phyloP scores from a whole-genome alignment of 2,888 invertebrate genomes.

The Amblyjoppa fuscipennis region DNA sequence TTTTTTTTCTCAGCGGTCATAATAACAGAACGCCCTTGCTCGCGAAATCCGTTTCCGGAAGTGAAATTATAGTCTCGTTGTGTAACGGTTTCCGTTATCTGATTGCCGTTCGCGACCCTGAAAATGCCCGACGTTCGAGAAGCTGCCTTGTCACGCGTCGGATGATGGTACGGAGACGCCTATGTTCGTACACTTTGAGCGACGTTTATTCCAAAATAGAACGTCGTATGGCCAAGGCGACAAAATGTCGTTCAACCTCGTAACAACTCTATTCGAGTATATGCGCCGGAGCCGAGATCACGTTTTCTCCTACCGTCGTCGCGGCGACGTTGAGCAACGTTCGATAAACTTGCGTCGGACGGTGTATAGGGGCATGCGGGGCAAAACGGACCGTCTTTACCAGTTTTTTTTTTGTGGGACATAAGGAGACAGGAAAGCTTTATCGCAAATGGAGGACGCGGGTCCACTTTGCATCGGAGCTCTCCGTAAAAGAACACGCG shows the following conservation, averaged over 20 bases:
- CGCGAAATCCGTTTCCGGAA: conserved; percentile 33
- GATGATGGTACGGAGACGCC: conserved; percentile 15
- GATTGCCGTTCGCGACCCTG: conserved; percentile 49
- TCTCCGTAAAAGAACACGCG: too few relatives aligned
- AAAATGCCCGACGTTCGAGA: conserved; percentile 23
- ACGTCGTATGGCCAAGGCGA: conserved; percentile 36
- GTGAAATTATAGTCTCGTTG: conserved; percentile 23
- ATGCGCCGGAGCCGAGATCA: conserved; percentile 1
- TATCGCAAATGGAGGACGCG: too few relatives aligned
- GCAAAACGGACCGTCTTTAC: too few relatives aligned
- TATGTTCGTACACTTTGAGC: neutral
- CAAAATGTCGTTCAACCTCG: conserved; percentile 50
- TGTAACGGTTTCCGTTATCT: conserved; percentile 31
- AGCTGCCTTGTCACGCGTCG: conserved; percentile 25
- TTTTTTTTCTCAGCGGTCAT: neutral
- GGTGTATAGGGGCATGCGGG: neutral
- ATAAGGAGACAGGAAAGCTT: too few relatives aligned
- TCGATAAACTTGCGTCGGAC: neutral
- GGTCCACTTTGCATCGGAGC: too few relatives aligned
- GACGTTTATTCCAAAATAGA: conserved; percentile 41
- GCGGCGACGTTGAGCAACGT: neutral
- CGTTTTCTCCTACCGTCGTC: conserved; percentile 2
- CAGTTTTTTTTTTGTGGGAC: too few relatives aligned
- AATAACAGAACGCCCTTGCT: conserved; percentile 24
- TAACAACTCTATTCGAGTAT: conserved; percentile 20